phyloP scores from a whole-genome alignment of 92 coral and sea anemone genomes.

The Zoanthus sociatus region DNA sequence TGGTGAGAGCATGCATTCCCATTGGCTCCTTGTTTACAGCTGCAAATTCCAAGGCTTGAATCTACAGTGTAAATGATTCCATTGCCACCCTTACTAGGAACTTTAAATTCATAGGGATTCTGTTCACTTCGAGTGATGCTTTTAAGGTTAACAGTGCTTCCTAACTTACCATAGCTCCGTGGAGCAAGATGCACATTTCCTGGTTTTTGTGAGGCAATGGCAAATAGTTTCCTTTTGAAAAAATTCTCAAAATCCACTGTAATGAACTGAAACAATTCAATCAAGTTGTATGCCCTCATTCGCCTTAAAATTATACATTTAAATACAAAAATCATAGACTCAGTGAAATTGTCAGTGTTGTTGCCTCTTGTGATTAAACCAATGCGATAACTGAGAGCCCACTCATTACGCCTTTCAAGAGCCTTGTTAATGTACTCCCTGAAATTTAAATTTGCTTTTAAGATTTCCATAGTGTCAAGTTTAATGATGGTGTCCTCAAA shows the following conservation, averaged over 20 bases:
- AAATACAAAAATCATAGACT: conserved; percentile 69
- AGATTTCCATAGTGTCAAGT: background rate
- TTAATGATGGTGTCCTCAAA: conserved; percentile 12
- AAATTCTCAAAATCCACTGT: conserved; percentile 58
- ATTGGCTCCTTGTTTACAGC: conserved; percentile 18
- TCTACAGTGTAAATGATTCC: conserved; percentile 34
- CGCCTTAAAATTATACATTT: conserved; percentile 63
- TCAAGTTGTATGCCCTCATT: conserved; percentile 63
- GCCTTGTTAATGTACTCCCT: conserved; percentile 55
- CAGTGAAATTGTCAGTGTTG: conserved; percentile 76
- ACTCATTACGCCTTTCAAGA: conserved; percentile 60
- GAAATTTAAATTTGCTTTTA: conserved; percentile 40
- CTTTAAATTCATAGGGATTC: conserved; percentile 31
- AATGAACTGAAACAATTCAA: conserved; percentile 58
- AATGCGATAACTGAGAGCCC: conserved; percentile 51
- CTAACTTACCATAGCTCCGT: too few species aligned
- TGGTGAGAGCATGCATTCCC: conserved; percentile 45
- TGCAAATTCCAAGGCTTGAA: conserved; percentile 24
- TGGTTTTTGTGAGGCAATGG: conserved; percentile 14
- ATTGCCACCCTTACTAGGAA: conserved; percentile 2
- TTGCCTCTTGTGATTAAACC: conserved; percentile 70
- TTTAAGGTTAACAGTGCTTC: too few species aligned
- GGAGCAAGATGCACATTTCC: too few species aligned
- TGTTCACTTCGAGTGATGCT: background rate
- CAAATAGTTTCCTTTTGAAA: conserved; percentile 55